Evolutionary conservation across 2,888 invertebrate species (phyloP).

Genomic region (Mythimna vitellina): DNA sequence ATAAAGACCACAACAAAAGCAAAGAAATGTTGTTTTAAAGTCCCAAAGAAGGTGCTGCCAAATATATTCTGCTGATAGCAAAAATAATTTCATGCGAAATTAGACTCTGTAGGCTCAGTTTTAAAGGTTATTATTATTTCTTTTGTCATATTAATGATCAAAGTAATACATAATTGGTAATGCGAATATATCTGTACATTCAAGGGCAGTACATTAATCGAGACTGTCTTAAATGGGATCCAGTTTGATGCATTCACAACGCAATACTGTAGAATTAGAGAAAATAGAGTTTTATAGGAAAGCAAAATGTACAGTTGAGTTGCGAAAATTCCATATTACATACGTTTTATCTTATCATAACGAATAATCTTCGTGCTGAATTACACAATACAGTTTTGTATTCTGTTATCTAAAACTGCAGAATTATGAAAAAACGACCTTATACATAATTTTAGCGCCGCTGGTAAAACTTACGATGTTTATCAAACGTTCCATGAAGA

Average conservation of each 20-base stretch:
- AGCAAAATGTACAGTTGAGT: constrained; percentile 6
- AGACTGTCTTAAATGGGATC: constrained; percentile 44
- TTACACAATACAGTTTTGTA: constrained; percentile 38
- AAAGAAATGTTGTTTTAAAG: constrained; percentile 7
- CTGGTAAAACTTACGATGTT: constrained; percentile 7
- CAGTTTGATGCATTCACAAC: constrained; percentile 32
- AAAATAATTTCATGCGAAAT: constrained; percentile 28
- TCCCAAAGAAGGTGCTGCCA: constrained; percentile 34
- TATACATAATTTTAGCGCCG: neutral
- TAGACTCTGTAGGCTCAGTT: constrained; percentile 7
- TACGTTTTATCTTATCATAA: constrained; percentile 24
- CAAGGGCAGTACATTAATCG: constrained; percentile 52
- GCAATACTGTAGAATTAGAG: constrained; percentile 8
- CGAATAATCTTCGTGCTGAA: constrained; percentile 26
- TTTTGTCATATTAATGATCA: neutral
- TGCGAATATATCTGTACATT: constrained; percentile 32
- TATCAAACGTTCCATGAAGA: neutral
- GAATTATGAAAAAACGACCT: constrained; percentile 13
- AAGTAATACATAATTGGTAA: constrained; percentile 30
- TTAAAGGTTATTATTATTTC: constrained; percentile 16
- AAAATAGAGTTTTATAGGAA: neutral
- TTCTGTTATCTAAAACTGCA: constrained; percentile 33
- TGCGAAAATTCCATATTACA: constrained; percentile 12
- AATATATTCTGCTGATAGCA: constrained; percentile 19
- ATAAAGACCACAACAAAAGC: constrained; percentile 3